These are phyloP conservation scores for Lycopodina hypogea DNA, from an alignment of 37 sponge, comb jelly and placozoan species.

Conservation along the genomic window DNA sequence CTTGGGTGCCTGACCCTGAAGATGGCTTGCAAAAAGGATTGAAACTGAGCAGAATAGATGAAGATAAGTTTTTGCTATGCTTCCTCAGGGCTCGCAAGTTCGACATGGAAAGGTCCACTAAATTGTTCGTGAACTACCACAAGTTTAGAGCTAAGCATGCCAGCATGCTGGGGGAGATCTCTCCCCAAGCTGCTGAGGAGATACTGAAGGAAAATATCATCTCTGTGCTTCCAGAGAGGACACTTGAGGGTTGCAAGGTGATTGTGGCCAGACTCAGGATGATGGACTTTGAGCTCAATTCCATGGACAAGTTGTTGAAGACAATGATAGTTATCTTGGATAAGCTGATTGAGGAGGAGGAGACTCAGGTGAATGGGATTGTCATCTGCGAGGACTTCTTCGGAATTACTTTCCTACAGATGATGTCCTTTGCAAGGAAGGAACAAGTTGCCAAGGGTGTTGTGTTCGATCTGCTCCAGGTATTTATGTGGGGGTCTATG, in stretches of 20 bases:
- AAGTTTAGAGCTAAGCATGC: constrained; percentile 38
- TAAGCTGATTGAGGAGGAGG: constrained; percentile 59
- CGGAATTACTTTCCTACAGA: constrained; percentile 23
- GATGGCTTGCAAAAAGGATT: not conserved
- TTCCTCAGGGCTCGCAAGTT: constrained; percentile 66
- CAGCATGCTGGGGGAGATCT: constrained; percentile 38
- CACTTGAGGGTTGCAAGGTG: constrained; percentile 17
- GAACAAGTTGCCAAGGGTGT: constrained; percentile 24
- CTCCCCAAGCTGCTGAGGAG: constrained; percentile 2
- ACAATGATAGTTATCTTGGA: constrained; percentile 45
- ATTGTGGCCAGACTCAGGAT: not conserved
- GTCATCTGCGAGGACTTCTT: constrained; percentile 25
- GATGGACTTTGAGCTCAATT: constrained; percentile 1
- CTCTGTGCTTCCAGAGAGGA: constrained; percentile 14
- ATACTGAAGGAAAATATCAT: constrained; percentile 17
- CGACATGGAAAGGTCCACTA: constrained; percentile 39
- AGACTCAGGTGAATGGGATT: constrained; percentile 72
- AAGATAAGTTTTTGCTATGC: constrained; percentile 51
- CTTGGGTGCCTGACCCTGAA: constrained; percentile 7
- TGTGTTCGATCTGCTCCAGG: constrained; percentile 43
- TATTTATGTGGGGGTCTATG: not conserved
- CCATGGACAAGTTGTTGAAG: not conserved
- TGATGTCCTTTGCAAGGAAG: constrained; percentile 15
- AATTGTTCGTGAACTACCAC: constrained; percentile 54
- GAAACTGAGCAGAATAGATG: constrained; percentile 36